Evolutionary conservation across 1,140 invertebrate genomes (phyloP), one percentile per base, ranked within the genome.

Genomic region (Proctacanthus coquilletti): DNA sequence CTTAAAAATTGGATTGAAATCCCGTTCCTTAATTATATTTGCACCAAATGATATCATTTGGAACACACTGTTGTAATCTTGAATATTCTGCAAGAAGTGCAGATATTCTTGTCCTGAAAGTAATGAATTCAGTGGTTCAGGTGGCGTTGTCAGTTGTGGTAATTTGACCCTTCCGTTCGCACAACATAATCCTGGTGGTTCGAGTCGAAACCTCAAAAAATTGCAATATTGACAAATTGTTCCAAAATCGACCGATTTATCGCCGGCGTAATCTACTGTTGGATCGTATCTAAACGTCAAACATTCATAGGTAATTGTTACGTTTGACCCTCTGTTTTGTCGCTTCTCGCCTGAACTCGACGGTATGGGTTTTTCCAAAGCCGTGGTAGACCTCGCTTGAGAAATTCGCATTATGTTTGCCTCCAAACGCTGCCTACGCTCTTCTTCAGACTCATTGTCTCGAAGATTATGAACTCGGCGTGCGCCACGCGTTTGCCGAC

Each of bases 41-140:
- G 43, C 42, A 11, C 39, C 42, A 36, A 46, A 45, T 5, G 38
- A 46, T n/a, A n/a, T n/a, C n/a, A n/a, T n/a, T n/a, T n/a, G n/a
- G n/a, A n/a, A n/a, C n/a, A n/a, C n/a, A n/a, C n/a, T n/a, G n/a
- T n/a, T n/a, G n/a, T n/a, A n/a, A n/a, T n/a, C n/a, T n/a, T n/a
- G n/a, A n/a, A n/a, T n/a, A n/a, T n/a, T n/a, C n/a, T n/a, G n/a
- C n/a, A 63, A 65, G 38, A 52, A 57, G 60, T 61, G 34, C 53
- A 52, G 64, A 66, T 46, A 55, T 49, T 20, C 61, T n/a, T n/a
- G n/a, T 10, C 29, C 40, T 10, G n/a, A 10, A 2, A 45, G 21
- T 9, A n/a, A n/a, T n/a, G n/a, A 35, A 19, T 37, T 21, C 18
- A 44, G 41, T 34, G 39, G 35, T 18, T 41, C 31, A 21, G 39